Conservation (phyloP, 2,797 vertebrate species). For the Chanos chanos region DNA sequence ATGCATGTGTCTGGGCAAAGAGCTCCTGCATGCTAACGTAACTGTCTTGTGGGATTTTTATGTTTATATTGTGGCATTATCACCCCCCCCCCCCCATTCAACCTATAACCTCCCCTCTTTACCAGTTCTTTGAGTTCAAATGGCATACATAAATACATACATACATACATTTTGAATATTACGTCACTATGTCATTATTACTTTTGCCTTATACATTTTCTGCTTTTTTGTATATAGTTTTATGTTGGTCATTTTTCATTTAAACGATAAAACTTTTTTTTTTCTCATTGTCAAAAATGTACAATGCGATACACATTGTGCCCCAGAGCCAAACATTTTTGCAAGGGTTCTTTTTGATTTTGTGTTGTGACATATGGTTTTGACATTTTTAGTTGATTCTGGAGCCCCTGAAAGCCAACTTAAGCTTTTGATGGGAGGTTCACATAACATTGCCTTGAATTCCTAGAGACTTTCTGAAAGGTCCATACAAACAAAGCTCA, state of each 20-base stretch:
- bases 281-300: conserved; percentile 60
- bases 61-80: conserved; percentile 74
- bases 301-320: conserved; percentile 36
- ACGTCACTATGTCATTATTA: conserved; percentile 31
- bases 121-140: conserved; percentile 22
- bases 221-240: conserved; percentile 49
- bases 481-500: conserved; percentile 89
- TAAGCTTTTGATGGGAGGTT: conserved; percentile 83
- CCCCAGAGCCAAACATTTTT: conserved; percentile 47
- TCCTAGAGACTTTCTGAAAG: conserved; percentile 84
- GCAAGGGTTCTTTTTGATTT: conserved; percentile 37
- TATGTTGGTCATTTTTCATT: conserved; percentile 65
- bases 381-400: conserved; percentile 79
- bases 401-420: conserved; percentile 80
- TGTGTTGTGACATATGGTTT: conserved; percentile 66
- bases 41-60: conserved; percentile 79
- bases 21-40: conserved; percentile 81
- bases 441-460: conserved; percentile 96
- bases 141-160: background rate
- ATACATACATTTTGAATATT: background rate
- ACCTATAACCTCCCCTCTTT: conserved; percentile 66
- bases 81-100: conserved; percentile 68
- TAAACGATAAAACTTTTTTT: conserved; percentile 63
- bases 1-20: conserved; percentile 79
- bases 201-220: conserved; percentile 40